Evolutionary conservation across 2,113 vertebrate genomes (phyloP).

Genomic region (Dicrurus megarhynchus): DNA sequence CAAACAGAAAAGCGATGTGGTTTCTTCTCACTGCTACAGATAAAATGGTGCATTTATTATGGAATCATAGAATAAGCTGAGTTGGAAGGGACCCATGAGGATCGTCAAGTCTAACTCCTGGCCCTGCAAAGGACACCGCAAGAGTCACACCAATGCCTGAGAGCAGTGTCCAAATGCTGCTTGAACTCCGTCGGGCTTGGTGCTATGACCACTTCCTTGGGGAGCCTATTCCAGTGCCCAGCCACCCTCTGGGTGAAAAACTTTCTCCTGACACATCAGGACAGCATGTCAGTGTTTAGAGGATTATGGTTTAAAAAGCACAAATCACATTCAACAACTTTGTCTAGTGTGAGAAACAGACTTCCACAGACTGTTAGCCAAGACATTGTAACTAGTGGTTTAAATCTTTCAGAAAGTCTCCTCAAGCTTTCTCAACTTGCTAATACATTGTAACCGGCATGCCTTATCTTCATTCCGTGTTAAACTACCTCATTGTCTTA

Average conservation of each 20-base stretch:
- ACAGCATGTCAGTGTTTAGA: neutral
- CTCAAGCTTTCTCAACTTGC: neutral
- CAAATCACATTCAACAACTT: neutral
- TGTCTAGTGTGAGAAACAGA: neutral
- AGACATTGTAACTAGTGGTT: neutral
- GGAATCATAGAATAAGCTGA: neutral
- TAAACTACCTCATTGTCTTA: neutral
- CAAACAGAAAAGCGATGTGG: neutral
- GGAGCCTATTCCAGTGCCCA: neutral
- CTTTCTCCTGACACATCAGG: neutral
- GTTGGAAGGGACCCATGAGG: neutral
- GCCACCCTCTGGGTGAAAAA: neutral
- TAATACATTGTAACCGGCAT: neutral
- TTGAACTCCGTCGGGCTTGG: neutral
- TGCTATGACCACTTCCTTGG: neutral
- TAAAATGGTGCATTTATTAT: neutral
- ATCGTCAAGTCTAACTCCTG: too few relatives aligned
- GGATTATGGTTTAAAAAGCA: neutral
- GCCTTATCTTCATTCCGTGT: neutral
- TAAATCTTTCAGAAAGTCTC: neutral
- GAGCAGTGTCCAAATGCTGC: accelerated
- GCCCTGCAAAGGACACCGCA: too few relatives aligned
- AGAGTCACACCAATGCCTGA: accelerated
- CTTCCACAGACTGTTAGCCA: neutral
- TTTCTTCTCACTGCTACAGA: neutral